Evolutionary conservation across 2,888 invertebrate genomes (phyloP), one percentile per base, ranked within the genome.

Genomic region (Dusona sp.): DNA sequence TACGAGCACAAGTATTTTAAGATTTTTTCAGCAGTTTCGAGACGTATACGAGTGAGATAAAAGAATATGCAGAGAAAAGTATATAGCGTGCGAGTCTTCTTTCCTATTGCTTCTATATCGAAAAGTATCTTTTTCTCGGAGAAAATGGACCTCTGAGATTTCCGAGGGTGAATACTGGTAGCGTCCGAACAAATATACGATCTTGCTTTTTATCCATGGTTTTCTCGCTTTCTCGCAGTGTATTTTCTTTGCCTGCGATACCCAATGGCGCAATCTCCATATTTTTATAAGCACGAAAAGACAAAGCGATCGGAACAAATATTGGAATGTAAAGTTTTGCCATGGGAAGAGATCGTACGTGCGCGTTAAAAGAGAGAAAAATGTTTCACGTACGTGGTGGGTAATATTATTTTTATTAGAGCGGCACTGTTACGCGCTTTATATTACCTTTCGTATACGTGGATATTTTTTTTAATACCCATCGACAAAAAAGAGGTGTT

Each of bases 291-390:
- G 67, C 73, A 51, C 70, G 64, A 72, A 36, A 36, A 61, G 65
- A 73, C 29, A 74, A 79, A 57, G 42, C 73, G 79, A 83, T 74
- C 79, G 74, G 65, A 79, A 57, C 42, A 79, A 57, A 83, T 79
- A 83, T 79, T 83, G 83, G 57, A 83, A 83, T 74, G 65, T 57
- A 68, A 74, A 79, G 73, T 79, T 83, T 57, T 79, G 45, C 51
- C 19, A 25, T 51, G 42, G n/a, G 22, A 25, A 36, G n/a, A 64
- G 33, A 42, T n/a, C 64, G 83, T 54, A 78, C 65, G 72, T 65
- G 72, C 61, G 61, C 61, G 61, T 25, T 61, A 29, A 61, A 61
- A 51, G 64, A 57, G 51, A 45, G 51, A 45, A 22, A 74, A 74
- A 79, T 65, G 51, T 51, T 33, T 42, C 36, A 54, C 13, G 54